Evolutionary conservation across 2,888 invertebrate species (phyloP).

Genomic region (Chironomus riparius): DNA sequence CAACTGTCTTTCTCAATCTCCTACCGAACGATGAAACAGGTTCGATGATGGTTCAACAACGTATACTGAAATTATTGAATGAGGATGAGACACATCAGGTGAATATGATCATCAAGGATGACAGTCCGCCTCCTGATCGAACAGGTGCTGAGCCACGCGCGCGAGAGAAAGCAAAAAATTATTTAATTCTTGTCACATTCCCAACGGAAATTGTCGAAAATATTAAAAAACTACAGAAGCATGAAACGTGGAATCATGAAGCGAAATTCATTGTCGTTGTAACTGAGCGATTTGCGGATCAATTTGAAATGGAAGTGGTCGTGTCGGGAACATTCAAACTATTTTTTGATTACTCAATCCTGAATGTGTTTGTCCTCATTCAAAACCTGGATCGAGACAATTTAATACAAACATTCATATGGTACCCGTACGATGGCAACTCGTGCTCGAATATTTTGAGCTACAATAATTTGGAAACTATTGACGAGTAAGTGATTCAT

Average conservation of each 20-base stretch:
- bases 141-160: not conserved
- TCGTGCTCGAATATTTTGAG: slow-evolving; percentile 6
- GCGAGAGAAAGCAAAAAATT: slow-evolving; percentile 38
- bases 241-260: slow-evolving; percentile 39
- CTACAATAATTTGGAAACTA: slow-evolving; percentile 19
- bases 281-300: slow-evolving; percentile 29
- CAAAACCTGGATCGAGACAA: slow-evolving; percentile 31
- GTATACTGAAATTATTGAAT: slow-evolving; percentile 18
- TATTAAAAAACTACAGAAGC: slow-evolving; percentile 35
- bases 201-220: slow-evolving; percentile 36
- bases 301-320: slow-evolving; percentile 34
- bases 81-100: slow-evolving; percentile 8
- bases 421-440: slow-evolving; percentile 39
- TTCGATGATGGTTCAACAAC: slow-evolving; percentile 19
- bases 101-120: slow-evolving; percentile 20
- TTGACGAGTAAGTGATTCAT: slow-evolving; percentile 6
- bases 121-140: not conserved
- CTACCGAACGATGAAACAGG: slow-evolving; percentile 18
- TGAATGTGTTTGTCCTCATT: slow-evolving; percentile 39
- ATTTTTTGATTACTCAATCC: slow-evolving; percentile 35
- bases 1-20: slow-evolving; percentile 15
- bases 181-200: slow-evolving; percentile 36
- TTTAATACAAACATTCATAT: slow-evolving; percentile 31
- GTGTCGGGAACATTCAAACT: slow-evolving; percentile 31
- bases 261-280: slow-evolving; percentile 39